Evolutionary conservation across 2,113 vertebrate genomes (phyloP).

Genomic region (Anas platyrhynchos): DNA sequence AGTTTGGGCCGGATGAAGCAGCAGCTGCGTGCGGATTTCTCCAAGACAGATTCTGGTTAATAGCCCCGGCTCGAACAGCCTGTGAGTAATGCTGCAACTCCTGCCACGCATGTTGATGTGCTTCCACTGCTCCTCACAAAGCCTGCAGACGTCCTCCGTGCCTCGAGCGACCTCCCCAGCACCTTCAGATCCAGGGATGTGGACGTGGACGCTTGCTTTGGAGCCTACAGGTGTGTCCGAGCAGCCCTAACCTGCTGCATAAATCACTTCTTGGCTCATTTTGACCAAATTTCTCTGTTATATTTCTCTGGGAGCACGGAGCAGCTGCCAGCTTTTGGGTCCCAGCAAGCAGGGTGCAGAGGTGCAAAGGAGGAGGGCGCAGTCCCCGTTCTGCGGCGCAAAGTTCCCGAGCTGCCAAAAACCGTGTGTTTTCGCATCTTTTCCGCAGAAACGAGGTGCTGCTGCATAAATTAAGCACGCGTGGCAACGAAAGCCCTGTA

Average conservation of each 20-base stretch:
- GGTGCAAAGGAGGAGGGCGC: background rate
- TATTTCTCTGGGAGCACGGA: background rate
- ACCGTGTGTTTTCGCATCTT: background rate
- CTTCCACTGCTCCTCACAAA: background rate
- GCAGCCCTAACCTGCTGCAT: rapidly evolving
- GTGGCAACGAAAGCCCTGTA: rapidly evolving
- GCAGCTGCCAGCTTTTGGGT: background rate
- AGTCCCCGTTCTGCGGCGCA: background rate
- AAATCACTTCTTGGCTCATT: rapidly evolving
- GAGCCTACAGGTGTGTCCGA: background rate
- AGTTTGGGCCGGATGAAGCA: background rate
- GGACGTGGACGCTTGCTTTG: too few relatives aligned
- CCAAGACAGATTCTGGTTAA: background rate
- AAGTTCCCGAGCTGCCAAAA: background rate
- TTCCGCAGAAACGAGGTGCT: rapidly evolving
- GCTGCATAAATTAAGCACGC: rapidly evolving
- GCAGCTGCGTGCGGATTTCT: background rate
- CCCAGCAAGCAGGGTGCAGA: background rate
- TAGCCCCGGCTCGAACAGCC: background rate
- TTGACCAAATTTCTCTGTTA: rapidly evolving
- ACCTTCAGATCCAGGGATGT: rapidly evolving
- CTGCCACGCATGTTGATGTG: background rate
- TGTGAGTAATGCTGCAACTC: background rate
- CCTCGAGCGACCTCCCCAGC: background rate
- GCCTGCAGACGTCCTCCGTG: rapidly evolving